These are phyloP conservation scores for Spatula versicolor DNA, from an alignment of 2,797 vertebrate species.

Conservation along the genomic window DNA sequence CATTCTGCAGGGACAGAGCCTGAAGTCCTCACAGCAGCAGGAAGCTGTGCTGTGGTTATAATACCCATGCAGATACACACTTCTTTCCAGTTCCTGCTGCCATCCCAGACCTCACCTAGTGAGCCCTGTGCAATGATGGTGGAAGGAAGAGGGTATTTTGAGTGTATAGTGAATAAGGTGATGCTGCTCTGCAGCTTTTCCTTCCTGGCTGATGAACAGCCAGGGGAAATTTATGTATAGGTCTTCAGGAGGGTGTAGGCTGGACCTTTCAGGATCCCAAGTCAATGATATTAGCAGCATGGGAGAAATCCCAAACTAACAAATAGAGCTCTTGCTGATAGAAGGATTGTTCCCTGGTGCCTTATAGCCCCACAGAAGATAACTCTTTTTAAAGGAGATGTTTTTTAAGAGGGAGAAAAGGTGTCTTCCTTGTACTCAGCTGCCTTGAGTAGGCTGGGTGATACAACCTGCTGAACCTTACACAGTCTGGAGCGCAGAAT, in stretches of 20 bases:
- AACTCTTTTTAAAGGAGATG: not conserved
- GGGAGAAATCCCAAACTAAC: not conserved
- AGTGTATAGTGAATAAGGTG: not conserved
- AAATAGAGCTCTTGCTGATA: not conserved
- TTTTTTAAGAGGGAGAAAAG: not conserved
- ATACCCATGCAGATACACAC: too few relatives aligned
- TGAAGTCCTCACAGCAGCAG: not conserved
- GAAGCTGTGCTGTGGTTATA: not conserved
- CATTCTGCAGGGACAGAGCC: not conserved
- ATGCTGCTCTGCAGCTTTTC: not conserved
- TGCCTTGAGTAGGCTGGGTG: not conserved
- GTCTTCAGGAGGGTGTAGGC: not conserved
- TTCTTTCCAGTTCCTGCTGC: not conserved
- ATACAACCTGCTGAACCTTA: not conserved
- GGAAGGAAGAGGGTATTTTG: not conserved
- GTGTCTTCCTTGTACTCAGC: not conserved
- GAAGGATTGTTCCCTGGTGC: not conserved
- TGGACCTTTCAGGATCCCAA: not conserved
- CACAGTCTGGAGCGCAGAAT: not conserved
- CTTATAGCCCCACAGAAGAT: not conserved
- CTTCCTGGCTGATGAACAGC: not conserved
- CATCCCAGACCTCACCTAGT: not conserved
- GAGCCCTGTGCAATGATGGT: not conserved
- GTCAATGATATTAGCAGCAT: not conserved
- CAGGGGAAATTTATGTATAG: not conserved